Percentiles rank a stretch among this genome's conserved stretches.
Evolutionary conservation across 2,797 vertebrate genomes (phyloP).

Genomic region (Parambassis ranga): DNA sequence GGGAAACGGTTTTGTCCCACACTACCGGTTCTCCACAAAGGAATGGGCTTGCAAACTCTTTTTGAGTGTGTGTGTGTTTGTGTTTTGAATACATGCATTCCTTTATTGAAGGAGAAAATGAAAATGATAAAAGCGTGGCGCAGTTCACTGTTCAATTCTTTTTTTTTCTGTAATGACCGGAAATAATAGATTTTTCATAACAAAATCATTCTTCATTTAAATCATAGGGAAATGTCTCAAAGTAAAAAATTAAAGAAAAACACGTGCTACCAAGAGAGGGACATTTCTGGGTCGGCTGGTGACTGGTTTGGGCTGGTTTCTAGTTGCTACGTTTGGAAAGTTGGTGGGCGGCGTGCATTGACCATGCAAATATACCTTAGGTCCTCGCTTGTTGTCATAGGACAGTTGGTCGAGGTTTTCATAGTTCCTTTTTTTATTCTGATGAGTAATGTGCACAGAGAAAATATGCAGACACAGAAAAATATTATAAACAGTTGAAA

Average conservation of each 20-base stretch:
- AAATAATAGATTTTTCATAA: conserved; percentile 79
- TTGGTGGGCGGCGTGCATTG: conserved; percentile 99
- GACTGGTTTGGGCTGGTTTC: conserved; percentile 87
- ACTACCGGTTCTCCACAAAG: conserved; percentile 84
- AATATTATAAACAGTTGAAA: conserved; percentile 99
- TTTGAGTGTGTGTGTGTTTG: conserved; percentile 75
- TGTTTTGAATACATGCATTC: conserved; percentile 92
- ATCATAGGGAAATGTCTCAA: conserved; percentile 82
- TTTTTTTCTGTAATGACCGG: conserved; percentile 58
- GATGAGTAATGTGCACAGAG: conserved; percentile 99
- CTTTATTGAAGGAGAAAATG: conserved; percentile 84
- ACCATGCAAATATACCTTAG: conserved; percentile 99
- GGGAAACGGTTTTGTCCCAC: conserved; percentile 80
- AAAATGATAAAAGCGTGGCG: conserved; percentile 81
- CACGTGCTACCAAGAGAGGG: conserved; percentile 90
- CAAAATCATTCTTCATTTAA: conserved; percentile 83
- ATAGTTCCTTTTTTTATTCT: conserved; percentile 99
- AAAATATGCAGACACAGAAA: conserved; percentile 99
- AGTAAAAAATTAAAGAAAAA: conserved; percentile 83
- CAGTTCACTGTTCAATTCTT: conserved; percentile 61
- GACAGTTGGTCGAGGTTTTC: conserved; percentile 99
- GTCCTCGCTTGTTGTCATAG: conserved; percentile 99
- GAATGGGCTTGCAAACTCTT: conserved; percentile 88
- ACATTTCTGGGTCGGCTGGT: conserved; percentile 85
- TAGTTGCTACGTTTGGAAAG: conserved; percentile 94